phyloP scores from a whole-genome alignment of 1,140 invertebrate genomes.

The Panulirus ornatus region DNA sequence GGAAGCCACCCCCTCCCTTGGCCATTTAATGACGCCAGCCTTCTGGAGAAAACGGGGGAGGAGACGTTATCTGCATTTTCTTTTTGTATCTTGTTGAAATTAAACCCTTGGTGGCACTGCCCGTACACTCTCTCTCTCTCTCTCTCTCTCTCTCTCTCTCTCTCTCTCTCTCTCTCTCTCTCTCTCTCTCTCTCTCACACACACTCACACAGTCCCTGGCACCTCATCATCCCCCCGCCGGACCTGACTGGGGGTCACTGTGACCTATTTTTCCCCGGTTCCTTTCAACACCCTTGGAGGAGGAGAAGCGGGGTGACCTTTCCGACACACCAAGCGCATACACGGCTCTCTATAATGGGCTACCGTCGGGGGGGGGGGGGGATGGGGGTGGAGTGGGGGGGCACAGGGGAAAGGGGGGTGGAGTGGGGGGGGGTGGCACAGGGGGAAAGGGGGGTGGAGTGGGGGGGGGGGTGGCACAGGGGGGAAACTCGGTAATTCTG shows the following conservation, averaged over 20 bases:
- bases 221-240: neutral
- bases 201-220: neutral
- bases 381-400: neutral
- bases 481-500: neutral
- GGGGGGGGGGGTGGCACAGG: too few relatives aligned
- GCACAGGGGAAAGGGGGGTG: neutral
- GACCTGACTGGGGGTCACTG: neutral
- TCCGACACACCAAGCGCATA: too few relatives aligned
- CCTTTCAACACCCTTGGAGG: neutral
- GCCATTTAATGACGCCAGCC: too few relatives aligned
- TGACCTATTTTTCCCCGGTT: neutral
- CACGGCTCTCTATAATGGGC: neutral
- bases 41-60: too few relatives aligned
- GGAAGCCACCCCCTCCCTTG: too few relatives aligned
- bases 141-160: constrained; percentile 5
- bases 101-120: too few relatives aligned
- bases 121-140: constrained; percentile 24
- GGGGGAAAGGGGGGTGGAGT: neutral
- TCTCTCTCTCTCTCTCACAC: constrained; percentile 34
- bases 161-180: constrained; percentile 29
- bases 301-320: constrained; percentile 3
- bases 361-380: neutral
- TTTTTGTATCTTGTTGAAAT: too few relatives aligned
- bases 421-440: constrained; percentile 2
- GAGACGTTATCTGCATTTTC: too few relatives aligned